Evolutionary conservation across 2,113 vertebrate genomes (phyloP), one percentile per base, ranked within the genome.

Genomic region (Myotis yumanensis): DNA sequence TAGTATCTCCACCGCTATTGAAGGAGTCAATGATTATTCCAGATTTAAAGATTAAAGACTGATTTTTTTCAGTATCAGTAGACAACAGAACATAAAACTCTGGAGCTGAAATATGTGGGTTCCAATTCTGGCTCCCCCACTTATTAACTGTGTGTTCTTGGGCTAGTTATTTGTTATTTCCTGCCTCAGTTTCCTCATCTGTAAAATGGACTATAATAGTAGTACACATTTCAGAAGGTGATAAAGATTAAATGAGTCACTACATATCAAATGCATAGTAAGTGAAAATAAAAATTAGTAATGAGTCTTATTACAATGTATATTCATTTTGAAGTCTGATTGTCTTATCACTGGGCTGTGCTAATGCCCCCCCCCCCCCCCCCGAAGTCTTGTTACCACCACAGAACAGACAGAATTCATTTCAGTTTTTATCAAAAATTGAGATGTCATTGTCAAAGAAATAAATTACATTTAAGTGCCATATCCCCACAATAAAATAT

Each of bases 391-490:
- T 76, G 79, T 48, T 80, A 76, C 11, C 32, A 86, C 64, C n/a
- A 43, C 16, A 40, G 16, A 79, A 83, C 5, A 91, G 28, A 14
- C 17, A 76, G 40, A 23, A 93, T 23, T 81, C 48, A 30, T 64
- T 93, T 83, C 54, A 46, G 23, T 90, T 94, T 83, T 83, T 37
- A 86, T 86, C 11, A 86, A 90, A 94, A 97, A 96, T 32, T 64
- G 71, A 82, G 95, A 92, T 97, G 75, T 92, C 89, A 96, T 75
- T 86, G 66, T 90, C 89, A 97, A 91, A 93, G 86, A 97, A 97
- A 94, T 35, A 3, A 88, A 75, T 95, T 95, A 66, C 95, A n/a
- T 93, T 97, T 3, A 16, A 97, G 91, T 96, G 90, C 83, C 93
- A 97, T 62, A 28, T 95, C 57, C 81, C 93, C 90, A 93, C 28